These are phyloP conservation scores for Nannoperca obscura DNA, from an alignment of 2,797 vertebrate species.

Conservation along the genomic window DNA sequence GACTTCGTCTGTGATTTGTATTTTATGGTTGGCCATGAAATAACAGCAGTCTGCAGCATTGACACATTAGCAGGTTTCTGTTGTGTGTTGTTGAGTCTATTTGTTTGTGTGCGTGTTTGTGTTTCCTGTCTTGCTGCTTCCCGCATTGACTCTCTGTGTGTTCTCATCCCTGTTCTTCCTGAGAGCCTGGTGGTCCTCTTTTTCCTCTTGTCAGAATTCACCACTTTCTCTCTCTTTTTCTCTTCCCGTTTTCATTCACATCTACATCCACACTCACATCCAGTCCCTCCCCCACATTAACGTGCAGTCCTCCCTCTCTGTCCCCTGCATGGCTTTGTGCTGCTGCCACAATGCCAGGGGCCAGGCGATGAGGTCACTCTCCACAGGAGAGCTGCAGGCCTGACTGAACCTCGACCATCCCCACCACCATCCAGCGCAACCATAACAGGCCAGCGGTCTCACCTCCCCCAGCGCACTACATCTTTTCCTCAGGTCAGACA, in stretches of 20 bases:
- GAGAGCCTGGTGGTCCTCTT: slow-evolving; percentile 65
- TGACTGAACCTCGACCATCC: slow-evolving; percentile 76
- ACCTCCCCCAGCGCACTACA: slow-evolving; percentile 60
- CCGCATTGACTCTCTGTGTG: slow-evolving; percentile 58
- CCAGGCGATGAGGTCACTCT: slow-evolving; percentile 84
- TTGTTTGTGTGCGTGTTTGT: slow-evolving; percentile 52
- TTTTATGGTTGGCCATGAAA: slow-evolving; percentile 53
- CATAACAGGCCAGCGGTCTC: slow-evolving; percentile 30
- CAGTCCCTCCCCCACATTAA: slow-evolving; percentile 75
- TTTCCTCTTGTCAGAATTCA: slow-evolving; percentile 48
- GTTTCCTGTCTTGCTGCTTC: slow-evolving; percentile 57
- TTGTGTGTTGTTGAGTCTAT: slow-evolving; percentile 46
- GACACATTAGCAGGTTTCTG: slow-evolving; percentile 57
- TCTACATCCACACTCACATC: slow-evolving; percentile 60
- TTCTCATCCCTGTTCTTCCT: slow-evolving; percentile 61
- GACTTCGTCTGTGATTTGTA: slow-evolving; percentile 44
- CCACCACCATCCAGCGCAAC: slow-evolving; percentile 53
- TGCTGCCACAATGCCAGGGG: slow-evolving; percentile 81
- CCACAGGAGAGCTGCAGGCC: slow-evolving; percentile 83
- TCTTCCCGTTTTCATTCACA: slow-evolving; percentile 66
- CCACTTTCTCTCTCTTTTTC: slow-evolving; percentile 39
- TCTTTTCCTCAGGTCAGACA: slow-evolving; percentile 36
- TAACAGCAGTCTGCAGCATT: slow-evolving; percentile 11
- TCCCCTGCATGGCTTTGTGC: slow-evolving; percentile 81
- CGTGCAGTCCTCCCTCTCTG: slow-evolving; percentile 61